A percentile compares a stretch with the other conserved stretches of the same genome.
These are phyloP conservation scores for Danaus melanippus DNA, from an alignment of 1,140 invertebrate genomes.

Conservation along the genomic window DNA sequence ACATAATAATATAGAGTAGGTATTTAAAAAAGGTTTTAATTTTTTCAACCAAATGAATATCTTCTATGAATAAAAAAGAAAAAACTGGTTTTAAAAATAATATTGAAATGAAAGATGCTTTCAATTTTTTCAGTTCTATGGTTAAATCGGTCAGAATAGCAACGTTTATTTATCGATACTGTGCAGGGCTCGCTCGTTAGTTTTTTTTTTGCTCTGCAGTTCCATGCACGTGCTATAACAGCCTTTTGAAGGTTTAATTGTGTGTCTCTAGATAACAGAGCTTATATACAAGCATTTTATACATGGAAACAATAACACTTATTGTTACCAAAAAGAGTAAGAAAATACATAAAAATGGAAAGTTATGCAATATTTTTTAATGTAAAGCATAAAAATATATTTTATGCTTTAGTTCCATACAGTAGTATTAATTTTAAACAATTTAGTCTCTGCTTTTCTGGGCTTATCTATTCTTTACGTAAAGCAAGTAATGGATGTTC, in stretches of 20 bases:
- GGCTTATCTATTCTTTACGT: constrained; percentile 23
- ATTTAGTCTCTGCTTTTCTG: no score
- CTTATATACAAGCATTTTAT: neutral
- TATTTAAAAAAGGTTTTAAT: no score
- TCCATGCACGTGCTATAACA: constrained; percentile 15
- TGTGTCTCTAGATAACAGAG: neutral
- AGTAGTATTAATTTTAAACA: no score
- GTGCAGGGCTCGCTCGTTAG: constrained; percentile 15
- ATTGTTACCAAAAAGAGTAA: no score
- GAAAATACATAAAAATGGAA: no score
- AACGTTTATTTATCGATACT: constrained; percentile 20
- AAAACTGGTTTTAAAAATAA: constrained; percentile 5
- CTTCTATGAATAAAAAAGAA: no score
- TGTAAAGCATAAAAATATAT: no score
- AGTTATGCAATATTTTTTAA: no score
- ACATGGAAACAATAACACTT: neutral
- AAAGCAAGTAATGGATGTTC: constrained; percentile 34
- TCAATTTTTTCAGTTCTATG: constrained; percentile 18
- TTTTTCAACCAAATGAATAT: no score
- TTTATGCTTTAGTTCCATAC: no score
- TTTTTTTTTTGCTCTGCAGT: constrained; percentile 17
- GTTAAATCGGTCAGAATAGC: constrained; percentile 13
- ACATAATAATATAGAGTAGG: no score
- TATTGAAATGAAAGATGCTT: neutral
- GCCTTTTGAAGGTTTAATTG: constrained; percentile 18